Evolutionary conservation across 2,113 vertebrate genomes (phyloP), one percentile per base, ranked within the genome.

Genomic region (Cyphomyrus discorhynchus): DNA sequence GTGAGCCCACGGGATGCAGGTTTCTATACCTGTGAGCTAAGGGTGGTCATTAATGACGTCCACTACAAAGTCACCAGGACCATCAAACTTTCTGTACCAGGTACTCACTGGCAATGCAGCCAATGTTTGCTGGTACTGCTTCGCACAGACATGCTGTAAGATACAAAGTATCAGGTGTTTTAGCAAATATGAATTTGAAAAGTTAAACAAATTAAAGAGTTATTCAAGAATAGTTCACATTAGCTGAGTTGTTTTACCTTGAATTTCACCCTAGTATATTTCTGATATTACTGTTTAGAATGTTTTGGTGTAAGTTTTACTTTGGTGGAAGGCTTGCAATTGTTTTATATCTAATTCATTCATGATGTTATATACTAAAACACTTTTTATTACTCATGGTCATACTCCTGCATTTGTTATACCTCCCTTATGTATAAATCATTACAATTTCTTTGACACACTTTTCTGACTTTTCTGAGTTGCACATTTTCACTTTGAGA

Each of bases 21-120:
- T 13, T 93, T 95, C 47, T 99, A 99, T 92, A 97, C 92, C 88
- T 99, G 98, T 82, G 90, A 91, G 45, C 88, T 96, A 80, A 27
- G 13, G 0, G 96, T 97, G 89, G 83, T 82, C 1, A 92, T 96
- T 21, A 91, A 95, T 86, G 92, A 93, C 31, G 93, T 3, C 27
- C 88, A 0, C 0, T 97, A 96, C 77, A 96, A 95, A 35, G 91
- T 98, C 92, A 97, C 96, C 91, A 96, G 98, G 88, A 94, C 90
- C 47, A 90, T 97, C 89, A 49, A 91, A 0, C 93, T 98, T 39
- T 15, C 21, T 0, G 94, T 96, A 17, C 50, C 94, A 58, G 95
- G 98, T 99, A 94, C 27, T 84, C 10, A 80, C 15, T 80, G 35
- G 17, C 17, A 17, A 80, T 80, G 15, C 74, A 80, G 21, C 5